Base-by-base conservation (phyloP, 2,113 vertebrate genomes). In the Orthochromis malagaraziensis region DNA sequence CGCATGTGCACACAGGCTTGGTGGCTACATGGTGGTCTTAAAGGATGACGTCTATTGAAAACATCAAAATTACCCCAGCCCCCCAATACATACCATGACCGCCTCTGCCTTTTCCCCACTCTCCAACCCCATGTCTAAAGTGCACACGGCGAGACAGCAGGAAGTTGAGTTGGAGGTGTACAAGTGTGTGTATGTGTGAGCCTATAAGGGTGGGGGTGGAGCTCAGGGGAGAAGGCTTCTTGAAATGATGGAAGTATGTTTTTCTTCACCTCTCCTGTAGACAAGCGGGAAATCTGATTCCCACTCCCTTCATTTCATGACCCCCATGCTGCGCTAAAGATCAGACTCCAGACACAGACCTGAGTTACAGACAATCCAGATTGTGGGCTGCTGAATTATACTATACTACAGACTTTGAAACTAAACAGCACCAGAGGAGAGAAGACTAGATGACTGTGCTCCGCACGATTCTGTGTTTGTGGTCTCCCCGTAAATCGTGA, bases 241-340 rank as follows among this genome's bases (percentile, higher is more conserved):
- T 79, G 19, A 86, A 92, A 88, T 93, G 91, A 95, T 94, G 87
- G 88, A 94, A 83, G 83, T 85, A 54, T 95, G 93, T 94, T 95
- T 94, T 96, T 93, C 92, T 95, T 95, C 92, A 93, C 88, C 88
- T 86, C 83, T 79, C 65, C 51, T 87, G 73, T 77, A 68, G 85
- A 88, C 85, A 84, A 29, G 80, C 88, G 53, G 60, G 94, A 88
- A 94, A 94, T 84, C 47, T 5, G 84, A 94, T 51, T 90, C 89
- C 77, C 73, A 65, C 60, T 65, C 77, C 82, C 87, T 55, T 82
- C 79, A 60, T 58, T 91, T 90, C 31, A 7, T 83, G 90, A 92
- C 88, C 94, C 84, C 86, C 83, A 84, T 83, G 73, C 79, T 84
- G 84, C 49, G 70, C 90, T 73, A 60, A 54, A 84, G 55, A 81